Evolutionary conservation across 30 jellyfish, hydroid and myxozoan species (phyloP).

Genomic region (Clytia hemisphaerica): DNA sequence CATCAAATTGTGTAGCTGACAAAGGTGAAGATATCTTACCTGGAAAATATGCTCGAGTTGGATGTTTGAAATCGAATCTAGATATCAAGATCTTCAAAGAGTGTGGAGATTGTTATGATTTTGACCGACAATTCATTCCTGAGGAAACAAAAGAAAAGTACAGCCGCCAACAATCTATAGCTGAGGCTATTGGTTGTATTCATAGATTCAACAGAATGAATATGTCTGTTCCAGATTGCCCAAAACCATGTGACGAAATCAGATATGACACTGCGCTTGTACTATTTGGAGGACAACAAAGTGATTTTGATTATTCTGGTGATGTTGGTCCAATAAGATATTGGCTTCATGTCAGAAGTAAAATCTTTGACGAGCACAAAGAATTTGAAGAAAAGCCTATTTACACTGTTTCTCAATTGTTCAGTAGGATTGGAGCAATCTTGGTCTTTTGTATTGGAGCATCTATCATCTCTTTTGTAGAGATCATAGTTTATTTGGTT

Average conservation of each 20-base stretch:
- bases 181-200: background rate
- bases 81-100: background rate
- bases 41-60: slow-evolving; percentile 4
- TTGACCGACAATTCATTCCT: background rate
- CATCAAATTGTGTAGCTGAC: background rate
- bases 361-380: no score
- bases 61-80: background rate
- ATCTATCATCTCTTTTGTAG: no score
- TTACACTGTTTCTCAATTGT: no score
- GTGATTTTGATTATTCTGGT: no score
- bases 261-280: background rate
- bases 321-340: no score
- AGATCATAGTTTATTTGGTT: no score
- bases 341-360: no score
- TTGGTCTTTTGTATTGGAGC: no score
- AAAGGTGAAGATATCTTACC: slow-evolving; percentile 9
- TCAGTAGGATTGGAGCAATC: no score
- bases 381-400: no score
- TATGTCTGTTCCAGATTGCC: background rate
- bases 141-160: background rate
- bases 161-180: background rate
- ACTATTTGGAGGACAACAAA: no score
- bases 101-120: background rate
- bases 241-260: slow-evolving; percentile 8
- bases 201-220: background rate